Conservation (phyloP, 2,888 invertebrate genomes). For the Exephanes ischioxanthus region DNA sequence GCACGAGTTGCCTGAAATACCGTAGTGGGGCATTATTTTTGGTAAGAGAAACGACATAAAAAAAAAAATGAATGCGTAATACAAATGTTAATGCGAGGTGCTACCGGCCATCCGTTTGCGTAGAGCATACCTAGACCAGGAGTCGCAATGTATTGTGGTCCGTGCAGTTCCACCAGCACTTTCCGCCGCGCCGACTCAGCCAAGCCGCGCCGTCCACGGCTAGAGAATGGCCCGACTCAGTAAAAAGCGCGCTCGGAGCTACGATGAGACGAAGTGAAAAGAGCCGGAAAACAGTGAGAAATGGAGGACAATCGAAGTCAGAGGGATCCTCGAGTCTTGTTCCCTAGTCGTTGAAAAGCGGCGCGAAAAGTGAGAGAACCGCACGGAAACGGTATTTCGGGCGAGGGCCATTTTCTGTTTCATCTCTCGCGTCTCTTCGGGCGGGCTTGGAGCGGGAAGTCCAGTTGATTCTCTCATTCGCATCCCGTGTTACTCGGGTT, state of each 20-base stretch:
- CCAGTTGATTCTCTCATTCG: not conserved
- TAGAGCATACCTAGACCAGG: not conserved
- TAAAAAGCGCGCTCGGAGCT: conserved; percentile 25
- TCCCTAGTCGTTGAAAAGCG: conserved; percentile 22
- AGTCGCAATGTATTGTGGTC: conserved; percentile 1
- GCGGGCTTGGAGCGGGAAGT: not conserved
- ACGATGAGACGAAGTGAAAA: conserved; percentile 55
- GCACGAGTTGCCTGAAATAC: conserved; percentile 29
- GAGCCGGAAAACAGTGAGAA: conserved; percentile 45
- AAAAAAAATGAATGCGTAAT: conserved; percentile 75
- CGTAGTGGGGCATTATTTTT: not conserved
- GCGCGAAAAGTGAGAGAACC: conserved; percentile 66
- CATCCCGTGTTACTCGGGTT: not conserved
- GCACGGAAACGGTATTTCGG: conserved; percentile 71
- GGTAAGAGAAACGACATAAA: not conserved
- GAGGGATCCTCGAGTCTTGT: not conserved
- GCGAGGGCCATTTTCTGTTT: conserved; percentile 64
- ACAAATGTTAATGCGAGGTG: conserved; percentile 80
- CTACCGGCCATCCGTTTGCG: conserved; percentile 9
- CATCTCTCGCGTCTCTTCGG: conserved; percentile 3
- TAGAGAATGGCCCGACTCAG: conserved; percentile 11
- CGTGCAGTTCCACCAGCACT: not conserved
- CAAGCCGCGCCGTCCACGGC: not conserved
- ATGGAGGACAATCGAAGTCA: conserved; percentile 16
- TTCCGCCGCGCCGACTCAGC: conserved; percentile 4